Evolutionary conservation across 2,797 vertebrate species (phyloP).

Genomic region (Thamnophis elegans): DNA sequence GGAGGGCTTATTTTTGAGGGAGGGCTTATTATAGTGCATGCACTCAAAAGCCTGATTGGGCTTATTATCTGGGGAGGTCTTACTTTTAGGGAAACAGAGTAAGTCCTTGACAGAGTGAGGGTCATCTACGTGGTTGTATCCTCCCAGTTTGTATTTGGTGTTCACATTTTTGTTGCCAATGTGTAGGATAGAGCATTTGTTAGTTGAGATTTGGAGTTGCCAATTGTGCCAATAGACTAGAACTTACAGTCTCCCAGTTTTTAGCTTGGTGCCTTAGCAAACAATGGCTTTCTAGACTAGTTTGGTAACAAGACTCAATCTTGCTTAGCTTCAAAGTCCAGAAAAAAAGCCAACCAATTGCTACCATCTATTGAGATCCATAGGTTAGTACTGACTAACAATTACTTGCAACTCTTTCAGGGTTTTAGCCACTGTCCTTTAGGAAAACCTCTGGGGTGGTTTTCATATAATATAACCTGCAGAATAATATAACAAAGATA

Average conservation of each 20-base stretch:
- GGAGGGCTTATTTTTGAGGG: no score
- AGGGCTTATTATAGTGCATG: no score
- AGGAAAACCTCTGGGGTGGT: neutral
- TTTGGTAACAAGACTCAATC: neutral
- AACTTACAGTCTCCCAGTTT: neutral
- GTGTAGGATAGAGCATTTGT: no score
- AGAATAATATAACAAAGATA: conserved; percentile 1
- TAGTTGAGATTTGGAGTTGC: no score
- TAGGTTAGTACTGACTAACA: neutral
- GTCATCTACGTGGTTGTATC: no score
- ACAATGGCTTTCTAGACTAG: neutral
- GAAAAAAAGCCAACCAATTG: neutral
- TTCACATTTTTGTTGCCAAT: no score
- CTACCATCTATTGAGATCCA: neutral
- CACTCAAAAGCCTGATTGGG: no score
- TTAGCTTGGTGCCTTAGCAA: neutral
- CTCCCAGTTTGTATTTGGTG: no score
- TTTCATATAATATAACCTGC: neutral
- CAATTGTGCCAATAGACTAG: neutral
- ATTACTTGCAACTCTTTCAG: neutral
- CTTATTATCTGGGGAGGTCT: no score
- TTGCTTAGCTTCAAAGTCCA: neutral
- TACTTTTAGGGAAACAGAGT: no score
- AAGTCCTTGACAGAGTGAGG: no score
- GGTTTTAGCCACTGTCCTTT: neutral